phyloP scores from a whole-genome alignment of 2,113 vertebrate genomes.

The Struthio camelus region DNA sequence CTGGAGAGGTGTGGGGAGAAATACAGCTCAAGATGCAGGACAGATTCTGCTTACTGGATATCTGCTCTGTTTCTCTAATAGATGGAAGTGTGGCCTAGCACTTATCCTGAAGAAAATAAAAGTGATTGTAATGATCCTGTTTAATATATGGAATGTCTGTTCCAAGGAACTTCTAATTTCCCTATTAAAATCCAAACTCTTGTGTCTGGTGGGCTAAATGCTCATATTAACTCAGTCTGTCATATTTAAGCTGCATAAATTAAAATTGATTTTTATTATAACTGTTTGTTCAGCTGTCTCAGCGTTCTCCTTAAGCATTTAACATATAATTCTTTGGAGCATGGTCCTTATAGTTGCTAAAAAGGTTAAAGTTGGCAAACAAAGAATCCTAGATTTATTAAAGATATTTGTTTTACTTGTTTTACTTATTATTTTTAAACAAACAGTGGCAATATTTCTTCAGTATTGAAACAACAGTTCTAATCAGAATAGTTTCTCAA shows the following conservation, averaged over 20 bases:
- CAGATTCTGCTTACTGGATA: not conserved
- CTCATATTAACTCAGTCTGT: constrained; percentile 34
- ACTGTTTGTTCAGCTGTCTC: constrained; percentile 12
- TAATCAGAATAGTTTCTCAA: not conserved
- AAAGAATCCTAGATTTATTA: not conserved
- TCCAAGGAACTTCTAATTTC: constrained; percentile 11
- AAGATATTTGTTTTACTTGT: not conserved
- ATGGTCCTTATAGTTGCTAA: not conserved
- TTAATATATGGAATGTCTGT: not conserved
- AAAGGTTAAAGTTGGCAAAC: not conserved
- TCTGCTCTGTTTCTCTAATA: not conserved
- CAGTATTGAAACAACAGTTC: not conserved
- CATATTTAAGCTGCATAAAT: constrained; percentile 58
- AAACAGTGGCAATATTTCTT: not conserved
- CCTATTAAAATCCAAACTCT: constrained; percentile 31
- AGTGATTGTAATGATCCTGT: not conserved
- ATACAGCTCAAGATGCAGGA: not conserved
- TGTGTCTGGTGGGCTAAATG: constrained; percentile 8
- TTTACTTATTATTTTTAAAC: not conserved
- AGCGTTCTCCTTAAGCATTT: constrained; percentile 7
- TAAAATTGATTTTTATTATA: constrained; percentile 58
- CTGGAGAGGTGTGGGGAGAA: not conserved
- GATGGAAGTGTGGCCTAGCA: not conserved
- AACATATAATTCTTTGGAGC: not conserved
- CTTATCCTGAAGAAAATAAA: constrained; percentile 53